phyloP scores from a whole-genome alignment of 2,888 invertebrate species.

The Cerceris rybyensis region DNA sequence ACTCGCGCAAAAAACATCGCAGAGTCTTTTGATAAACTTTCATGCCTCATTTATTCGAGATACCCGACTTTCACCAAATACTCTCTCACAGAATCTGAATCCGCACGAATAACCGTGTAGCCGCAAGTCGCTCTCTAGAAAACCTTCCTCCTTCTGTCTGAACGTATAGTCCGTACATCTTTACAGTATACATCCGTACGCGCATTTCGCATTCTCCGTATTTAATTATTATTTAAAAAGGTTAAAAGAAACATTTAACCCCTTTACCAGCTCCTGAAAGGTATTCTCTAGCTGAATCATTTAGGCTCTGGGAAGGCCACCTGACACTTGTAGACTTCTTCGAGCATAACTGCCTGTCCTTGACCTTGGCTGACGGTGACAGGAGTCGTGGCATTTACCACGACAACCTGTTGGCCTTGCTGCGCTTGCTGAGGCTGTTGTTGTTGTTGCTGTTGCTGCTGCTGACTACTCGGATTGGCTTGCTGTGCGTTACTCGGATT shows the following conservation, averaged over 20 bases:
- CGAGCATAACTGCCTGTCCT: constrained; percentile 80
- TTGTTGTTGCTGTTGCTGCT: constrained; percentile 80
- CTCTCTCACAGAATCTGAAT: constrained; percentile 40
- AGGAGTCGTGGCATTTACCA: constrained; percentile 79
- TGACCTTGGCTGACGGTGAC: constrained; percentile 80
- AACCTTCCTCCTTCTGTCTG: constrained; percentile 34
- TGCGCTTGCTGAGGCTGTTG: constrained; percentile 74
- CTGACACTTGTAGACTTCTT: constrained; percentile 81
- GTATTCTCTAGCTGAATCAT: constrained; percentile 77
- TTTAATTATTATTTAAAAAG: constrained; percentile 62
- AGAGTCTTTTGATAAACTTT: constrained; percentile 43
- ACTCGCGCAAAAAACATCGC: constrained; percentile 55
- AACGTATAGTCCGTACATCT: constrained; percentile 24
- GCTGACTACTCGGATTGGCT: constrained; percentile 82
- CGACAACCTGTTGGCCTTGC: constrained; percentile 79
- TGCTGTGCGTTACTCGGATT: constrained; percentile 83
- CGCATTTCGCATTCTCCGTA: constrained; percentile 40
- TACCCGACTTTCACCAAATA: constrained; percentile 32
- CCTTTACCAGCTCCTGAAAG: constrained; percentile 68
- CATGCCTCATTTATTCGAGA: constrained; percentile 26
- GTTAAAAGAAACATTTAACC: constrained; percentile 63
- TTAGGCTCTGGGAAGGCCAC: constrained; percentile 81
- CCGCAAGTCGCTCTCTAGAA: constrained; percentile 45
- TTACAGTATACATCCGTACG: constrained; percentile 50
- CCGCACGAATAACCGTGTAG: constrained; percentile 37